These are phyloP conservation scores for Rugalucina vietnamica DNA, from an alignment of 2,888 invertebrate genomes.

Conservation along the genomic window DNA sequence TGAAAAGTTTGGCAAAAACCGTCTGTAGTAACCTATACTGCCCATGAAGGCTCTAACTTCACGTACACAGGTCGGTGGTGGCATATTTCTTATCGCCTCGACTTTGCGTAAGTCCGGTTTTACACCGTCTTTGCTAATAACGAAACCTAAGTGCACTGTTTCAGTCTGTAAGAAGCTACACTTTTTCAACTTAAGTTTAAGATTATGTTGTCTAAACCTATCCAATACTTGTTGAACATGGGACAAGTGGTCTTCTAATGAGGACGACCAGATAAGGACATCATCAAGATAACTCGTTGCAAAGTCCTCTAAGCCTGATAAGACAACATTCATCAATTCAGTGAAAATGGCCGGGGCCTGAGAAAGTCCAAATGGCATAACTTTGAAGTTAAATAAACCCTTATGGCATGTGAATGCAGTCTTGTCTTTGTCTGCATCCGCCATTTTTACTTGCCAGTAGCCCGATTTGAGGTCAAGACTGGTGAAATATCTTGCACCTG, in stretches of 20 bases:
- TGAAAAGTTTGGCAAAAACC: slow-evolving; percentile 45
- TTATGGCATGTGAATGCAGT: not conserved
- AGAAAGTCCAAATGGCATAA: not conserved
- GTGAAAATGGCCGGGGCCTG: not conserved
- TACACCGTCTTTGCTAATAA: slow-evolving; percentile 22
- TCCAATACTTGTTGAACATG: not conserved
- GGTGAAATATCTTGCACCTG: not conserved
- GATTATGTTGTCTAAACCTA: not conserved
- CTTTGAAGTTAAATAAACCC: not conserved
- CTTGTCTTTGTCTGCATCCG: not conserved
- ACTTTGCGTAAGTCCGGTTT: slow-evolving; percentile 44
- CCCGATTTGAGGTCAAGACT: not conserved
- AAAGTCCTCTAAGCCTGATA: slow-evolving; percentile 46
- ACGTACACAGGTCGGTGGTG: slow-evolving; percentile 24
- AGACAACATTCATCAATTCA: slow-evolving; percentile 12
- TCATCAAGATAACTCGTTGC: slow-evolving; percentile 51
- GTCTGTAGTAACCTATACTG: slow-evolving; percentile 40
- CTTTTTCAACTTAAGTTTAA: not conserved
- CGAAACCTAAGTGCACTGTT: not conserved
- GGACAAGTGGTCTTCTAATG: slow-evolving; percentile 14
- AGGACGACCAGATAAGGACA: slow-evolving; percentile 42
- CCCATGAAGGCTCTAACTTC: slow-evolving; percentile 43
- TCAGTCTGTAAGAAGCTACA: not conserved
- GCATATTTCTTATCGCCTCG: slow-evolving; percentile 18
- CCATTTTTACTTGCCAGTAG: not conserved